These are phyloP conservation scores for Coregonus ussuriensis DNA, from an alignment of 2,797 vertebrate species.

Conservation along the genomic window DNA sequence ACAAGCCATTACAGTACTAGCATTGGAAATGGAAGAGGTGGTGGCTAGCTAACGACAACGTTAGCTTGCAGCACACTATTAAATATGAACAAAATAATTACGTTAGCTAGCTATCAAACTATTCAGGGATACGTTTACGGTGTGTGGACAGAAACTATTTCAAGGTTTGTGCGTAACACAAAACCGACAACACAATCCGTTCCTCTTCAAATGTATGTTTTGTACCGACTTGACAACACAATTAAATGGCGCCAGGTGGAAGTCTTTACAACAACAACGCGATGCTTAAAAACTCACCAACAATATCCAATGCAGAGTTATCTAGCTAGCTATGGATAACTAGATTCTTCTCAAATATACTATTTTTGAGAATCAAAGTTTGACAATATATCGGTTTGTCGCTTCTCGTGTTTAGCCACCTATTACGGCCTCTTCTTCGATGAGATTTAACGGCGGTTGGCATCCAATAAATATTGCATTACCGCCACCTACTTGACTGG, in stretches of 20 bases:
- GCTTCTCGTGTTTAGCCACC: constrained; percentile 52
- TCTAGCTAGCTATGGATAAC: constrained; percentile 45
- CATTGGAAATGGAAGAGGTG: no score
- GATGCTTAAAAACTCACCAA: constrained; percentile 73
- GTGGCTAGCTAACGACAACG: not conserved
- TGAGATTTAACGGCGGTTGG: no score
- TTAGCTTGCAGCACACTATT: not conserved
- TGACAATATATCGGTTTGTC: constrained; percentile 27
- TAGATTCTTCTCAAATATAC: constrained; percentile 42
- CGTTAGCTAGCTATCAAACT: not conserved
- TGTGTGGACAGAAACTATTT: not conserved
- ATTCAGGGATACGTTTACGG: not conserved
- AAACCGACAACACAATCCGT: not conserved
- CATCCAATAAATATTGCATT: no score
- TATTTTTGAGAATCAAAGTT: constrained; percentile 37
- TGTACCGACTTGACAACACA: constrained; percentile 24
- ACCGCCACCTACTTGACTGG: no score
- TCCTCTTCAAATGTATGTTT: constrained; percentile 13
- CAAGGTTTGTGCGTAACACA: not conserved
- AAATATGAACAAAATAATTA: not conserved
- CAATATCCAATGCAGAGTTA: constrained; percentile 67
- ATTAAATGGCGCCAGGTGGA: constrained; percentile 73
- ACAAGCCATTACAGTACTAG: not conserved
- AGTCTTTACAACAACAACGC: constrained; percentile 51
- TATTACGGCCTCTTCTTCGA: constrained; percentile 26